These are phyloP conservation scores for Sclerodermus sp. DNA, from an alignment of 2,888 invertebrate species.

Conservation along the genomic window DNA sequence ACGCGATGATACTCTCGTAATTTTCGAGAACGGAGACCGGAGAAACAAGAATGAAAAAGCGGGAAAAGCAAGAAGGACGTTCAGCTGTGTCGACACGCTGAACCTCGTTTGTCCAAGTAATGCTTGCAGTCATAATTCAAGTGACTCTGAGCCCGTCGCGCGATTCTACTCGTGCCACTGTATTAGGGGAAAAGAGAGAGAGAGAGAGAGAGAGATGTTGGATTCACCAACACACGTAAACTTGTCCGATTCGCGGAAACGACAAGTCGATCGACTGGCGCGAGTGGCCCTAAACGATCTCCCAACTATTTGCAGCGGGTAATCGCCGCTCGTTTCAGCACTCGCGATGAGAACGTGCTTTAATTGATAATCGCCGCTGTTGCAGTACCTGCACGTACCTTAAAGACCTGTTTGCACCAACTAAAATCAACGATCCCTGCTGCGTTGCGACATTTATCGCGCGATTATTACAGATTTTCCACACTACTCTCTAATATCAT, in stretches of 20 bases:
- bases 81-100: conserved; percentile 41
- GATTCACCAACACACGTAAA: not conserved
- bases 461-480: too few species aligned
- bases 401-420: too few species aligned
- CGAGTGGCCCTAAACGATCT: conserved; percentile 13
- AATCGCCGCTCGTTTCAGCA: conserved; percentile 8
- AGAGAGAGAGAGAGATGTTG: not conserved
- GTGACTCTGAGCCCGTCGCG: conserved; percentile 14
- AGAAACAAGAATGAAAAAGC: conserved; percentile 25
- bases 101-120: conserved; percentile 49
- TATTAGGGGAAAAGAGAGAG: not conserved
- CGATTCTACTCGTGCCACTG: too few species aligned
- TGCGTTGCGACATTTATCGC: too few species aligned
- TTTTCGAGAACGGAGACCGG: conserved; percentile 20
- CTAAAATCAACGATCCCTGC: too few species aligned
- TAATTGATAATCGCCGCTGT: not conserved
- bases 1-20: conserved; percentile 20
- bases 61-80: too few species aligned
- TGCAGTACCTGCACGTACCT: too few species aligned
- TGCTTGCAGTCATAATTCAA: conserved; percentile 44
- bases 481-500: too few species aligned
- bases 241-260: conserved; percentile 32
- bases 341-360: conserved; percentile 8
- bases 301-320: conserved; percentile 8
- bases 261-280: conserved; percentile 19